phyloP scores from a whole-genome alignment of 2,797 vertebrate species.

The Synaphobranchus kaupii region DNA sequence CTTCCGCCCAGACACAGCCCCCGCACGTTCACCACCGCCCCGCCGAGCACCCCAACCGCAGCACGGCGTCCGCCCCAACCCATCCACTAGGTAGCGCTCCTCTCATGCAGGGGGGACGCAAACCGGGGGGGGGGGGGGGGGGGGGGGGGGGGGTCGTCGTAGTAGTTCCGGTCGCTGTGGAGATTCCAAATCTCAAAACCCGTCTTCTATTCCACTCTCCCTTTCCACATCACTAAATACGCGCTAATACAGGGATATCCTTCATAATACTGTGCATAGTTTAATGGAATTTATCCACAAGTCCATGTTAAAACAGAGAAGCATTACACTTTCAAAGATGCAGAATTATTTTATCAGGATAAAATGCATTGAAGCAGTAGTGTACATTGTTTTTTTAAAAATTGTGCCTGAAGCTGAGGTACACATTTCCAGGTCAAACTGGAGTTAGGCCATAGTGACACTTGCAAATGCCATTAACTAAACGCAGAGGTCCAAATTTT shows the following conservation, averaged over 20 bases:
- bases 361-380: background rate
- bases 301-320: background rate
- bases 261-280: background rate
- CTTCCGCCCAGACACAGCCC: slow-evolving; percentile 56
- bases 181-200: background rate
- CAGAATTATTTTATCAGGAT: background rate
- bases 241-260: background rate
- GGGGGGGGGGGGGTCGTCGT: background rate
- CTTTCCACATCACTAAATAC: background rate
- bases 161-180: background rate
- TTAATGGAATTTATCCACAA: background rate
- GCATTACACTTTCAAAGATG: background rate
- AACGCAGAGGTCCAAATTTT: background rate
- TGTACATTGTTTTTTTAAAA: background rate
- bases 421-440: background rate
- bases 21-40: slow-evolving; percentile 64
- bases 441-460: background rate
- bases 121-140: background rate
- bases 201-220: background rate
- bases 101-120: background rate
- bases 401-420: background rate
- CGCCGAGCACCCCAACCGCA: slow-evolving; percentile 33
- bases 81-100: slow-evolving; percentile 29
- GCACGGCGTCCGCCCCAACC: slow-evolving; percentile 44
- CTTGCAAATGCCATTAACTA: background rate